A percentile compares a stretch with the other conserved stretches of the same genome.
Evolutionary conservation across 2,797 vertebrate genomes (phyloP).

Genomic region (Cephalopachus bancanus): DNA sequence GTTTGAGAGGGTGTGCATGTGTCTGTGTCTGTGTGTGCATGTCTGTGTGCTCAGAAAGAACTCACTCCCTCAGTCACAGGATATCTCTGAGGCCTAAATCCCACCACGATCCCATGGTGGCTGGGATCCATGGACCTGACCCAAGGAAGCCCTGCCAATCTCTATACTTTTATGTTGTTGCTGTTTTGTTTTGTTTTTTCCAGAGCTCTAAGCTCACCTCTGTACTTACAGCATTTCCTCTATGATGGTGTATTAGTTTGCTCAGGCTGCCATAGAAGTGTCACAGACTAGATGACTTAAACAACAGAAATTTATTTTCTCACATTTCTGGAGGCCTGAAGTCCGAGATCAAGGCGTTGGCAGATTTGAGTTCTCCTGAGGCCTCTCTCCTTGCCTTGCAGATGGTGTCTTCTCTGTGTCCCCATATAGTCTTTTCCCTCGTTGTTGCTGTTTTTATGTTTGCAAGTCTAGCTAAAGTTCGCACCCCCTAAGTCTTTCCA

Average conservation of each 20-base stretch:
- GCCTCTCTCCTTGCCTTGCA: conserved; percentile 46
- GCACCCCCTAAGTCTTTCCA: background rate
- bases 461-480: background rate
- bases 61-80: no score
- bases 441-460: background rate
- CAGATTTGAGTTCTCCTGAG: conserved; percentile 70
- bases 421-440: conserved; percentile 36
- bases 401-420: conserved; percentile 44
- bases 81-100: no score
- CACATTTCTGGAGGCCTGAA: conserved; percentile 29
- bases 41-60: no score
- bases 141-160: background rate
- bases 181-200: background rate
- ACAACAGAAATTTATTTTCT: conserved; percentile 63
- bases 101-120: no score
- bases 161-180: background rate
- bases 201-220: background rate
- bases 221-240: background rate
- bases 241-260: background rate
- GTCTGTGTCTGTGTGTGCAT: no score
- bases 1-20: no score
- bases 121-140: no score
- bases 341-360: conserved; percentile 63
- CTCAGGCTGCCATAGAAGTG: background rate
- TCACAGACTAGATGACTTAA: background rate